Conservation (phyloP, 1,140 invertebrate species). For the Ptiloglossa arizonensis region DNA sequence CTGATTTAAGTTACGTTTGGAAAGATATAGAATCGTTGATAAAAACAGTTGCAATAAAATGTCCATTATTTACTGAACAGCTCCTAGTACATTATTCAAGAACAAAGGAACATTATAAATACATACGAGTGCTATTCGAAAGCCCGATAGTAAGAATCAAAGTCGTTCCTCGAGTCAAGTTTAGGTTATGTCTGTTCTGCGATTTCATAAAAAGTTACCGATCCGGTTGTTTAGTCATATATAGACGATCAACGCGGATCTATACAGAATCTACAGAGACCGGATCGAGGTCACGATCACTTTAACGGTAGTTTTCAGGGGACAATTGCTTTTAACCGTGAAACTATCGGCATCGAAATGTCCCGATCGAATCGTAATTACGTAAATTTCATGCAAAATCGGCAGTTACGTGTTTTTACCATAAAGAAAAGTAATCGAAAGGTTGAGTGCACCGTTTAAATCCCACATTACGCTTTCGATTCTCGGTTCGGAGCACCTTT, state of each 20-base stretch:
- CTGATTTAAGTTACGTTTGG: too few species aligned
- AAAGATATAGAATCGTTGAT: too few species aligned
- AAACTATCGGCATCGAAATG: constrained; percentile 26
- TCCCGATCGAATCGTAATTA: constrained; percentile 44
- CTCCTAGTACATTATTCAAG: not conserved
- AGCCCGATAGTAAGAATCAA: not conserved
- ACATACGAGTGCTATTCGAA: not conserved
- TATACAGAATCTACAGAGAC: constrained; percentile 54
- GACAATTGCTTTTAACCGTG: constrained; percentile 53
- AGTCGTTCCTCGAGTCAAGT: constrained; percentile 1
- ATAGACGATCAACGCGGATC: constrained; percentile 46
- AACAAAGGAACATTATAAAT: too few species aligned
- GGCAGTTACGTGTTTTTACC: not conserved
- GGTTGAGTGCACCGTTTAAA: not conserved
- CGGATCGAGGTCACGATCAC: constrained; percentile 63
- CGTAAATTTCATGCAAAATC: constrained; percentile 17
- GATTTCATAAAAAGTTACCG: constrained; percentile 33
- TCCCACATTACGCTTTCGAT: not conserved
- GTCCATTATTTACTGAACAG: too few species aligned
- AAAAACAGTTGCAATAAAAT: too few species aligned
- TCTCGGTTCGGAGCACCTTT: not conserved
- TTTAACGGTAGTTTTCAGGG: constrained; percentile 63
- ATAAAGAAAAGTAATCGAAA: too few species aligned
- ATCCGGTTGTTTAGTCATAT: constrained; percentile 38
- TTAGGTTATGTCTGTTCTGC: not conserved